Base-by-base conservation (phyloP, 2,888 invertebrate species). In the Leuctra nigra region DNA sequence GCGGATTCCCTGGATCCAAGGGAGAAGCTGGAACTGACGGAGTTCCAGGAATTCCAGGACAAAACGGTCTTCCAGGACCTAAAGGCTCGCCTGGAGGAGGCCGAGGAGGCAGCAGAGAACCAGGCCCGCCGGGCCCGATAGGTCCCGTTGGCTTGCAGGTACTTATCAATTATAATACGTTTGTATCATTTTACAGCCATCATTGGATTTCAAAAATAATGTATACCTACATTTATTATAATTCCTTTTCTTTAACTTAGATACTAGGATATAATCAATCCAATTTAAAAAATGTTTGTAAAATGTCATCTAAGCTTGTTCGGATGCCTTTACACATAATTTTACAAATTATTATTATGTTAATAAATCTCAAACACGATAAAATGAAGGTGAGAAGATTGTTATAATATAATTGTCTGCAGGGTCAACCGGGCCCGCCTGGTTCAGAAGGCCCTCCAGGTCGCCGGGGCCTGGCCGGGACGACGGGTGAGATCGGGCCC, bases 381-480 rank as follows among this genome's bases (percentile, higher is more conserved):
- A 33, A 9, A 33, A 33, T 33, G 33, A 9, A 33, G 7, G 33
- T 33, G 33, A 33, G 6, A 33, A 6, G 11, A 6, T 33, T 33
- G 11, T 6, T 33, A 11, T 33, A 33, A 33, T 33, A 33, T 33
- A 9, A 33, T 11, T n/a, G n/a, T n/a, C n/a, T 29, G 29, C 66
- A 62, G 52, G 68, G 59, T 11, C 46, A 56, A 39, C 24, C 59
- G 14, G 65, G 64, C 47, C 69, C 68, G 3, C 63, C 64, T 36
- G 69, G 68, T 7, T 64, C 64, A 54, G 71, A 72, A 60, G 75
- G 75, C 16, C 61, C 66, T 14, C 67, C 68, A 16, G 75, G 75
- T 36, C 64, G 64, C 60, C 62, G 64, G 47, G 73, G 73, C 18
- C 56, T 60, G 13, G 59, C 61, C 39, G 69, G 69, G 13, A 62